phyloP scores from a whole-genome alignment of 2,797 vertebrate species.

The Gymnothorax reevesii region DNA sequence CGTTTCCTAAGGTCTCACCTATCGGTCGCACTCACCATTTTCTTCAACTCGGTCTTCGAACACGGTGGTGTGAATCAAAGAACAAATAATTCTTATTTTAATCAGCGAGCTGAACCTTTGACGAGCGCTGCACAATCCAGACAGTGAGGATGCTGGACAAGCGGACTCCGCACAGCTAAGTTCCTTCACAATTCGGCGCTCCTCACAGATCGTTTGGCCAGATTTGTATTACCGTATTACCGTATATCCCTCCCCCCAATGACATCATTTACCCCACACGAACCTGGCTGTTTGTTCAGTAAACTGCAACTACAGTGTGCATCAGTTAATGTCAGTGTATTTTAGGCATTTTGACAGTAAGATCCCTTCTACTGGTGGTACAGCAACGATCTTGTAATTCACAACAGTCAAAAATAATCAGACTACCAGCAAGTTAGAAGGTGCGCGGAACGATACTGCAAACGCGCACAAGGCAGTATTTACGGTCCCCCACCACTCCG shows the following conservation, averaged over 20 bases:
- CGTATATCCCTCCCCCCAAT: constrained; percentile 50
- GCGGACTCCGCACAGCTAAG: background rate
- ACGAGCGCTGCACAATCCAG: background rate
- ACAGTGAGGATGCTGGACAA: background rate
- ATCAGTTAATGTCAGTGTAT: constrained; percentile 25
- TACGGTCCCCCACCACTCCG: background rate
- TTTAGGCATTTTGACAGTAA: constrained; percentile 24
- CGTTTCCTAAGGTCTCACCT: background rate
- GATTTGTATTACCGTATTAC: constrained; percentile 32
- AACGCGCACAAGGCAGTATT: constrained; percentile 32
- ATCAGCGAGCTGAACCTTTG: background rate
- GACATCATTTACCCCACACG: constrained; percentile 36
- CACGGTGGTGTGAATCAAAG: background rate
- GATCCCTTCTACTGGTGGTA: constrained; percentile 4
- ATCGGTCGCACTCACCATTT: constrained; percentile 38
- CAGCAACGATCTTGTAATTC: constrained; percentile 1
- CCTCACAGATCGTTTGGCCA: constrained; percentile 36
- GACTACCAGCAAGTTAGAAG: constrained; percentile 28
- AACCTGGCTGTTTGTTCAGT: background rate
- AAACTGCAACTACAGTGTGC: constrained; percentile 29
- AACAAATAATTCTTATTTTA: background rate
- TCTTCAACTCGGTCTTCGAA: constrained; percentile 25
- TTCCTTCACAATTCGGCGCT: background rate
- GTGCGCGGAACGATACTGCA: constrained; percentile 38
- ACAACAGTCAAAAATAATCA: constrained; percentile 19